Percentiles rank a stretch among this genome's conserved stretches.
Evolutionary conservation across 2,888 invertebrate species (phyloP).

Genomic region (Macrophya annulata): DNA sequence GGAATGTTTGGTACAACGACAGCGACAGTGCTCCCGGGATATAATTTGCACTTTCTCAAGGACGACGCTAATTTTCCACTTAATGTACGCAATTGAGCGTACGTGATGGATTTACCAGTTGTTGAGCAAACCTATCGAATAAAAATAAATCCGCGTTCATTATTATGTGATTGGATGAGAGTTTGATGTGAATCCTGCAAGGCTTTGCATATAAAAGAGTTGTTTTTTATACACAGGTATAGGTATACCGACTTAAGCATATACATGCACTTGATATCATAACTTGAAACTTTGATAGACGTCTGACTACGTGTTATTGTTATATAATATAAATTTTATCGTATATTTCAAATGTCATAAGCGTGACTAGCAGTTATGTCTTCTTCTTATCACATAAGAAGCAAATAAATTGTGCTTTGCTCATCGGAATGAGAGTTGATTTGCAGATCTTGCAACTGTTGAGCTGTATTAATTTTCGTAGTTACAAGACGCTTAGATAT

Average conservation of each 20-base stretch:
- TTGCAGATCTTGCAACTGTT: background rate
- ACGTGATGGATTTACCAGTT: constrained; percentile 72
- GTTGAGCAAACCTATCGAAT: constrained; percentile 66
- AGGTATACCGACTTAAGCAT: no score
- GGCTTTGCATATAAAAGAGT: background rate
- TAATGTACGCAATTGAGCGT: constrained; percentile 67
- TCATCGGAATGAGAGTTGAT: background rate
- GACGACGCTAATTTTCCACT: constrained; percentile 70
- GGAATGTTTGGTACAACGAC: constrained; percentile 74
- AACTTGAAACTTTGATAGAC: background rate
- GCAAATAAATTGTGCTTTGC: background rate
- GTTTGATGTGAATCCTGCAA: background rate
- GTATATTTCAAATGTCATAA: background rate
- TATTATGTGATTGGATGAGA: background rate
- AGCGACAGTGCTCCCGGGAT: constrained; percentile 72
- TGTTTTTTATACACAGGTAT: background rate
- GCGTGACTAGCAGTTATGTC: background rate
- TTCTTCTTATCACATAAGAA: constrained; percentile 9
- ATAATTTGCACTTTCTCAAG: constrained; percentile 69
- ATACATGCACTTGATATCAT: no score
- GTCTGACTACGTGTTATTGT: background rate
- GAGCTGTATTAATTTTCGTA: background rate
- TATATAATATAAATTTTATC: background rate
- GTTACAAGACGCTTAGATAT: background rate
- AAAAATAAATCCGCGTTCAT: background rate